Conservation (phyloP, 1,140 invertebrate genomes). For the Apis mellifera region DNA sequence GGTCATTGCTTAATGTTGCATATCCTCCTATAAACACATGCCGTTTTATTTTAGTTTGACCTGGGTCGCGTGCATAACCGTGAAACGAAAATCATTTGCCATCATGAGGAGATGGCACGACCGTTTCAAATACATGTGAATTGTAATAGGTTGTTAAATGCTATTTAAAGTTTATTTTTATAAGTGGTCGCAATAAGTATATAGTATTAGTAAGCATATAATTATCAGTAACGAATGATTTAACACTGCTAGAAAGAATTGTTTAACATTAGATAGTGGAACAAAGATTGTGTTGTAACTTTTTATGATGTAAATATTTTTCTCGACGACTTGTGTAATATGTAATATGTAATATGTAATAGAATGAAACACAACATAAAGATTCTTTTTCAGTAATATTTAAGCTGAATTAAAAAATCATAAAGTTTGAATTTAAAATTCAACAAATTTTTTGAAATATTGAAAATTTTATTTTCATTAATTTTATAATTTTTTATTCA, state of each 20-base stretch:
- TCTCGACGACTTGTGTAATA: too few species aligned
- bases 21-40: slow-evolving; percentile 39
- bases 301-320: background rate
- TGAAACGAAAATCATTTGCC: background rate
- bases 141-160: background rate
- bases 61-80: background rate
- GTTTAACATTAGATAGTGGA: background rate
- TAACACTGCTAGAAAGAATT: background rate
- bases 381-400: too few species aligned
- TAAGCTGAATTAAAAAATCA: too few species aligned
- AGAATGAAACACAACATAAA: too few species aligned
- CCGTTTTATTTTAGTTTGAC: slow-evolving; percentile 1
- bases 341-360: too few species aligned
- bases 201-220: background rate
- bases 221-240: background rate
- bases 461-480: too few species aligned
- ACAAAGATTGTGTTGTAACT: background rate
- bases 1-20: slow-evolving; percentile 69
- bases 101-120: background rate
- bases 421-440: too few species aligned
- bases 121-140: background rate
- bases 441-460: too few species aligned
- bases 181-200: too few species aligned
- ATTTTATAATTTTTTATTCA: too few species aligned
- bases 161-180: background rate